Base-by-base conservation (phyloP, 2,797 vertebrate genomes). In the Stomatorhinus walkeri region DNA sequence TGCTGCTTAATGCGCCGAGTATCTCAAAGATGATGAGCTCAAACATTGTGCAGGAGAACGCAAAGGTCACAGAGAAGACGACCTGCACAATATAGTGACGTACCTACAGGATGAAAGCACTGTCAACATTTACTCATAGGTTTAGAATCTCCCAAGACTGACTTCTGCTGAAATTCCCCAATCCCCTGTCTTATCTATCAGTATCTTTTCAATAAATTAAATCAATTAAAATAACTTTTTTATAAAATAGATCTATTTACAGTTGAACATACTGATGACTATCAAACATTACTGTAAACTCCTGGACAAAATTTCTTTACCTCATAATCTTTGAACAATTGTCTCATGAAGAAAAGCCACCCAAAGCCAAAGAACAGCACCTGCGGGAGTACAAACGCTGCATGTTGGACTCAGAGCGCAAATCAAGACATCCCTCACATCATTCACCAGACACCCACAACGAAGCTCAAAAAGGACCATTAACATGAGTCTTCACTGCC, bases 11-110 rank as follows among this genome's bases (percentile, higher is more conserved):
- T 81, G 98, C 96, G 49, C 98, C 98, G 83, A 99, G 94, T 92
- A 99, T 99, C 94, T 99, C 98, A 93, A 99, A 99, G 93, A 99
- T 99, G 92, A 99, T 98, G 89, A 99, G 98, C 91, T 99, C 98
- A 95, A 99, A 99, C 98, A 99, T 99, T 40, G 98, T 99, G 91
- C 98, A 99, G 28, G 97, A 99, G 93, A 99, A 99, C 0, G 98
- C 98, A 93, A 99, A 99, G 1, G 98, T 99, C 94, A 99, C 91
- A 0, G 98, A 99, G 94, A 99, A 99, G 91, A 99, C 97, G 72
- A 99, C 97, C 92, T 99, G 98, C 64, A 99, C 98, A 10, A 99
- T 95, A 88, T 99, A 99, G 90, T 99, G 98, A n/a, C 98, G 96
- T 19, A 99, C 97, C 98, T 99, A 94, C 36, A 36, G 89, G 22